Conservation (phyloP, 2,888 invertebrate species). For the Oegoconia quadripuncta region DNA sequence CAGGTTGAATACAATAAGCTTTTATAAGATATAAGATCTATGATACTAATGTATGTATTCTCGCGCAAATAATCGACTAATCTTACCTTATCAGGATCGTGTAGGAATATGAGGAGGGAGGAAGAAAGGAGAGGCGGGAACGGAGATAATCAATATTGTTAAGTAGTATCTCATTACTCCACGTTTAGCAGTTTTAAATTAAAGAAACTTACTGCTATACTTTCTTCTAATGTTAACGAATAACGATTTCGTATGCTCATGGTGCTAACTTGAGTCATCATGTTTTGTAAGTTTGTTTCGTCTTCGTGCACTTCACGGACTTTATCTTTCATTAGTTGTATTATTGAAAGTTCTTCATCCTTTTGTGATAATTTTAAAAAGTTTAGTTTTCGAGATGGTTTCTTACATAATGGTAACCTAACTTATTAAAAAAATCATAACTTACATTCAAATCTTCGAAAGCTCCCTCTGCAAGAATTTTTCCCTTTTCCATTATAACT, state of each 20-base stretch:
- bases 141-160: too few relatives aligned
- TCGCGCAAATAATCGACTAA: too few relatives aligned
- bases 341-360: conserved; percentile 55
- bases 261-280: conserved; percentile 38
- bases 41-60: too few relatives aligned
- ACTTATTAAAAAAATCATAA: background rate
- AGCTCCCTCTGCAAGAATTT: conserved; percentile 51
- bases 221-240: conserved; percentile 50
- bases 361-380: conserved; percentile 18
- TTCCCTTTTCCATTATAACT: conserved; percentile 63
- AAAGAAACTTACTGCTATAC: conserved; percentile 38
- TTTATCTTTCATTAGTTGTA: conserved; percentile 59
- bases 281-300: conserved; percentile 32
- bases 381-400: background rate
- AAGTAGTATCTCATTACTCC: too few relatives aligned
- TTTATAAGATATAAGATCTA: too few relatives aligned
- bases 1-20: too few relatives aligned
- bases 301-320: conserved; percentile 53
- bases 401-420: background rate
- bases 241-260: conserved; percentile 47
- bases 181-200: too few relatives aligned
- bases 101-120: too few relatives aligned
- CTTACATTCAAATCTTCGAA: conserved; percentile 59
- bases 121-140: too few relatives aligned
- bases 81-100: too few relatives aligned